Conservation (phyloP, 2,888 invertebrate genomes). For the Dromius quadrimaculatus region DNA sequence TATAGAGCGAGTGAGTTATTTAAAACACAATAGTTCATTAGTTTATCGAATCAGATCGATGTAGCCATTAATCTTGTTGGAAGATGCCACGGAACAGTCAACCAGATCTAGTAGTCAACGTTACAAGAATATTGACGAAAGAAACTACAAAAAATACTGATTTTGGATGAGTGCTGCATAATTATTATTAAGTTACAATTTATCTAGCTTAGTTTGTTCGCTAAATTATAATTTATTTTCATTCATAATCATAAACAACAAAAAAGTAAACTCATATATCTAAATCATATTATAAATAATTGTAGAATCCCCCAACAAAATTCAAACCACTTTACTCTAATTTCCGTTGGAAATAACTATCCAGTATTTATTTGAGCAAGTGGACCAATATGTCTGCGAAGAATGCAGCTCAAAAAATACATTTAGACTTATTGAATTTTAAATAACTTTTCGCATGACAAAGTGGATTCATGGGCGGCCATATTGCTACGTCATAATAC, state of each 20-base stretch:
- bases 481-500: constrained; percentile 37
- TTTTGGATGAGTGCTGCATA: too few species aligned
- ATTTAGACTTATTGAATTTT: constrained; percentile 55
- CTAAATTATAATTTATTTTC: constrained; percentile 10
- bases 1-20: constrained; percentile 63
- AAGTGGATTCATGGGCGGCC: constrained; percentile 52
- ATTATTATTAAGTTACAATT: too few species aligned
- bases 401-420: constrained; percentile 55
- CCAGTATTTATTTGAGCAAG: constrained; percentile 17
- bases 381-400: constrained; percentile 54
- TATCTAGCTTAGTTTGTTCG: too few species aligned
- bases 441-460: constrained; percentile 56
- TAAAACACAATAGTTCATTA: constrained; percentile 68
- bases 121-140: neutral
- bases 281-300: constrained; percentile 15
- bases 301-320: neutral
- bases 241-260: neutral
- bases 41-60: constrained; percentile 68
- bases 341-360: neutral
- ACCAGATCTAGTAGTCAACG: constrained; percentile 11
- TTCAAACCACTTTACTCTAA: neutral
- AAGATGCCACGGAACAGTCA: constrained; percentile 43
- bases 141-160: too few species aligned
- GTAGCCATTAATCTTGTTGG: constrained; percentile 65
- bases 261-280: constrained; percentile 9